A percentile compares a stretch with the other conserved stretches of the same genome.
These are phyloP conservation scores for Mylabris sibirica DNA, from an alignment of 2,888 invertebrate genomes.

Conservation along the genomic window DNA sequence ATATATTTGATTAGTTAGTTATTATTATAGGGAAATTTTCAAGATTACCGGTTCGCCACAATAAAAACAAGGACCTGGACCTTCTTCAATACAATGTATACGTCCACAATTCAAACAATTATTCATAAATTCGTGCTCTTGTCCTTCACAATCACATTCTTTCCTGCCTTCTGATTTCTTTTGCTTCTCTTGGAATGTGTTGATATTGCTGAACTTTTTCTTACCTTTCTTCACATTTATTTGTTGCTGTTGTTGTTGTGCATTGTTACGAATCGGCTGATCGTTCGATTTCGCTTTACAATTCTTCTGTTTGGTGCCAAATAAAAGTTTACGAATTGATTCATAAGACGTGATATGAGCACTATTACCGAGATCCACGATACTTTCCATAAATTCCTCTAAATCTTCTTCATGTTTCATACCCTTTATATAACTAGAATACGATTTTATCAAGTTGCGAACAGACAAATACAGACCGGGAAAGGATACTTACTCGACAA, in stretches of 20 bases:
- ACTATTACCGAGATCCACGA: constrained; percentile 73
- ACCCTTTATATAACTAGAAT: constrained; percentile 73
- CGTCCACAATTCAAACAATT: constrained; percentile 95
- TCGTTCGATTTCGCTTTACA: not conserved
- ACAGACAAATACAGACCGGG: not conserved
- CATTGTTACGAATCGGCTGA: not conserved
- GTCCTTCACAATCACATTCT: constrained; percentile 91
- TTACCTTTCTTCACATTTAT: constrained; percentile 44
- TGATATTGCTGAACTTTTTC: constrained; percentile 50
- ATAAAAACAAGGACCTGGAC: constrained; percentile 94
- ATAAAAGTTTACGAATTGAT: constrained; percentile 54
- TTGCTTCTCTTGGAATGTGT: constrained; percentile 47
- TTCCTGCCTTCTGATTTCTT: constrained; percentile 65
- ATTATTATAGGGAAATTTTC: too few relatives aligned
- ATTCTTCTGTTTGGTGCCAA: constrained; percentile 43
- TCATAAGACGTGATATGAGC: constrained; percentile 72
- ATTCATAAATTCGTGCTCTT: constrained; percentile 86
- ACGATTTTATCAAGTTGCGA: constrained; percentile 10
- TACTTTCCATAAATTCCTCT: constrained; percentile 78
- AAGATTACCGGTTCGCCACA: constrained; percentile 83
- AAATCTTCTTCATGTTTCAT: constrained; percentile 77
- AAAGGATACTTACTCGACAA: constrained; percentile 54
- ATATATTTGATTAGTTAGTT: too few relatives aligned
- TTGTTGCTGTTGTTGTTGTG: constrained; percentile 8
- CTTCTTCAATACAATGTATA: constrained; percentile 95